Base-by-base conservation (phyloP, 2,888 invertebrate genomes). In the Dioctria linearis region DNA sequence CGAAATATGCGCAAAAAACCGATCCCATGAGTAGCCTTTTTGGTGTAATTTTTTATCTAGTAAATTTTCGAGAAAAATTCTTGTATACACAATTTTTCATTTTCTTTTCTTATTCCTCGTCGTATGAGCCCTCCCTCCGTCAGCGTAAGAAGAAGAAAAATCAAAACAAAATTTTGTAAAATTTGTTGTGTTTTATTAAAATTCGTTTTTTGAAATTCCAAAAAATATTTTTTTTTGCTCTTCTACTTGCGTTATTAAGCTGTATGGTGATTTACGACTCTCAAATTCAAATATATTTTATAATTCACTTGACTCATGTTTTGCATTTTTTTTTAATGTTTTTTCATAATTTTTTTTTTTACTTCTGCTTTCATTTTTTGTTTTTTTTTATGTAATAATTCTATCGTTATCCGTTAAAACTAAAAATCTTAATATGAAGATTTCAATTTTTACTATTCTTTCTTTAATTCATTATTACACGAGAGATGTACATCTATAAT, bases 181-280 rank as follows among this genome's bases (percentile, higher is more conserved):
- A 78, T 78, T 78, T 78, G 39, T 76, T 76, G 65, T 63, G 51
- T 78, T 78, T 78, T 78, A 78, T 78, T 78, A 78, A 78, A 78
- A 78, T 78, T 78, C 78, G 78, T 78, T 78, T n/a, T 76, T 78
- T 63, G 54, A 63, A 66, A 78, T 78, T 78, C 78, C 78, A 78
- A 78, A 78, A 78, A 78, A 78, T 78, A 78, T 78, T 65, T 25
- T 25, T 25, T 25, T 43, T 78, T 73, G 73, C 54, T 59, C 59
- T 73, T 59, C 73, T 73, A 73, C 73, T 73, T 73, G 73, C 73
- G 73, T 73, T 73, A 73, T 73, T 73, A 73, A 73, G 73, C 73
- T 73, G 59, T 73, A 73, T 73, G 25, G 59, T 73, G 73, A 57
- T 73, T 73, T 73, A 73, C 73, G 73, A 73, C 25, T 73, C 43